phyloP scores from a whole-genome alignment of 2,888 invertebrate genomes.

The Cheilosia variabilis region DNA sequence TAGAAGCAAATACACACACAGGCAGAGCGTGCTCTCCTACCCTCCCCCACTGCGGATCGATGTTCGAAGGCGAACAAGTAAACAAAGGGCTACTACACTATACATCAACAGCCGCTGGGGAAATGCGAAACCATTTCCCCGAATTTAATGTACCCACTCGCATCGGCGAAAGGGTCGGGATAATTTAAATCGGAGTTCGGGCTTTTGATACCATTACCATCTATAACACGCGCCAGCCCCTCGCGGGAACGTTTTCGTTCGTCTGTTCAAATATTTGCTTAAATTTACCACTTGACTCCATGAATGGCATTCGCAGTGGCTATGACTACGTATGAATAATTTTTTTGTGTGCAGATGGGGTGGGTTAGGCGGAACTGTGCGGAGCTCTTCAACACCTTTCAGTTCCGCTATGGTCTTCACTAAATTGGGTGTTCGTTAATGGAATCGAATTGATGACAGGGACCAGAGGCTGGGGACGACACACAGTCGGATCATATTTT shows the following conservation, averaged over 20 bases:
- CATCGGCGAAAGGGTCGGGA: constrained; percentile 21
- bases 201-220: neutral
- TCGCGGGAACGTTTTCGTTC: constrained; percentile 17
- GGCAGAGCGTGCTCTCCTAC: neutral
- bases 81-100: constrained; percentile 1
- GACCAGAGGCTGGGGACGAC: neutral
- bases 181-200: constrained; percentile 51
- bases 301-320: constrained; percentile 43
- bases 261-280: constrained; percentile 59
- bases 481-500: neutral
- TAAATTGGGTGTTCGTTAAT: constrained; percentile 57
- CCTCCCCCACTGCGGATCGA: constrained; percentile 30
- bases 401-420: constrained; percentile 47
- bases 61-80: constrained; percentile 44
- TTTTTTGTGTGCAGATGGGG: neutral
- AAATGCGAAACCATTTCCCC: neutral
- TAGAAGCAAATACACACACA: constrained; percentile 29
- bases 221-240: constrained; percentile 1
- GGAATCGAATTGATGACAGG: constrained; percentile 61
- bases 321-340: neutral
- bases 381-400: constrained; percentile 24
- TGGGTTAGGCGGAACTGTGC: neutral
- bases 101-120: neutral
- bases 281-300: constrained; percentile 62
- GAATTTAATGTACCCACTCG: neutral